phyloP scores from a whole-genome alignment of 2,797 vertebrate genomes.

The Dallia pectoralis region DNA sequence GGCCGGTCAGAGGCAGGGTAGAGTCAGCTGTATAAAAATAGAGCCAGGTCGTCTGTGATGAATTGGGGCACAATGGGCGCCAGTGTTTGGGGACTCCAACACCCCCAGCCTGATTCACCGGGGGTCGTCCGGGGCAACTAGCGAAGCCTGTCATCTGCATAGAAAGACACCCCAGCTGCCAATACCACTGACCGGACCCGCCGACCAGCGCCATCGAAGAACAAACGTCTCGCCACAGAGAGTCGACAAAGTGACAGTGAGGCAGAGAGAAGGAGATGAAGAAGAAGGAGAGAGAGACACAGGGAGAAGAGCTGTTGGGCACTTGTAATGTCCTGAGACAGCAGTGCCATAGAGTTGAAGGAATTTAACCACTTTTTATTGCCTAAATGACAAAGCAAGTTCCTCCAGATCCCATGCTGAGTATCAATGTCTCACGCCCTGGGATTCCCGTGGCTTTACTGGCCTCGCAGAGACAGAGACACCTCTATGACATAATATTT shows the following conservation, averaged over 20 bases:
- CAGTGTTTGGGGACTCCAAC: conserved; percentile 44
- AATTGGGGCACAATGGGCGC: conserved; percentile 52
- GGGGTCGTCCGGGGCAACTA: conserved; percentile 24
- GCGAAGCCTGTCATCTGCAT: background rate
- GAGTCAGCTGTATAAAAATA: conserved; percentile 54
- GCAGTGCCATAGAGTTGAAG: background rate
- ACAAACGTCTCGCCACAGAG: background rate
- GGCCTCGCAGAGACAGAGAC: conserved; percentile 40
- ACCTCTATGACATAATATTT: conserved; percentile 60
- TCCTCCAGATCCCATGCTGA: background rate
- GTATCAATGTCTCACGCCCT: background rate
- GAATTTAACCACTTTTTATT: background rate
- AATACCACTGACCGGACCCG: conserved; percentile 3
- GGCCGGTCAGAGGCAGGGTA: background rate
- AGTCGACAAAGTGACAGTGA: background rate
- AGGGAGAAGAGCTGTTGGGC: background rate
- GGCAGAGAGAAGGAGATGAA: background rate
- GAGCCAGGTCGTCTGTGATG: conserved; percentile 44
- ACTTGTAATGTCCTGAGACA: background rate
- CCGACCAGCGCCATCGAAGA: conserved; percentile 4
- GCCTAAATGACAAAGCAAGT: background rate
- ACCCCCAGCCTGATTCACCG: conserved; percentile 31
- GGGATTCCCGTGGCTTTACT: background rate
- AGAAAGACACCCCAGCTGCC: conserved; percentile 1
- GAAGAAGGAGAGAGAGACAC: background rate